phyloP scores from a whole-genome alignment of 2,797 vertebrate genomes.

The Myotis daubentonii region DNA sequence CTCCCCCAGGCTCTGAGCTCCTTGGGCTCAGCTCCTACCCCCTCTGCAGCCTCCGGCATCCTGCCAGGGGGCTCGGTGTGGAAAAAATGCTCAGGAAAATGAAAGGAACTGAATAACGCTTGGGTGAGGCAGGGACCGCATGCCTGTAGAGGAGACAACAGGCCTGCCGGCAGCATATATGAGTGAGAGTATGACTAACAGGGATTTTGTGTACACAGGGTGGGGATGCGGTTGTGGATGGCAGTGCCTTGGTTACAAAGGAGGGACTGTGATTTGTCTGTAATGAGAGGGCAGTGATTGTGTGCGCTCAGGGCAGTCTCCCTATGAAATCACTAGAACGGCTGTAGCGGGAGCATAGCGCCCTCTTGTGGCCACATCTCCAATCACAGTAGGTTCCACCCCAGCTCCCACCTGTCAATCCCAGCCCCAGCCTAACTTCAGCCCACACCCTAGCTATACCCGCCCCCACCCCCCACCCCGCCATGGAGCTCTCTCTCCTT shows the following conservation, averaged over 20 bases:
- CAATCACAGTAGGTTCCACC: background rate
- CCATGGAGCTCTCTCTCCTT: background rate
- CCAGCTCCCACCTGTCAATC: background rate
- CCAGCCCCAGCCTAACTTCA: background rate
- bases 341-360: background rate
- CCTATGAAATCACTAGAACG: background rate
- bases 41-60: background rate
- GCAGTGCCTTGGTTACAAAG: background rate
- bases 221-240: background rate
- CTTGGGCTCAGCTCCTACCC: background rate
- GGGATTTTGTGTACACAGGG: constrained; percentile 58
- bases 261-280: background rate
- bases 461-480: background rate
- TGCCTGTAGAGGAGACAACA: background rate
- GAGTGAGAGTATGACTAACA: constrained; percentile 10
- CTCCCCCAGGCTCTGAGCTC: background rate
- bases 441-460: background rate
- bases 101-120: background rate
- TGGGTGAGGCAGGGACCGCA: background rate
- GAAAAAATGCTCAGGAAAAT: background rate
- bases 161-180: background rate
- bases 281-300: background rate
- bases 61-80: background rate
- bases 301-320: background rate
- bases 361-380: constrained; percentile 58